Conservation (phyloP, 2,113 vertebrate genomes). For the Mormoops blainvillei region DNA sequence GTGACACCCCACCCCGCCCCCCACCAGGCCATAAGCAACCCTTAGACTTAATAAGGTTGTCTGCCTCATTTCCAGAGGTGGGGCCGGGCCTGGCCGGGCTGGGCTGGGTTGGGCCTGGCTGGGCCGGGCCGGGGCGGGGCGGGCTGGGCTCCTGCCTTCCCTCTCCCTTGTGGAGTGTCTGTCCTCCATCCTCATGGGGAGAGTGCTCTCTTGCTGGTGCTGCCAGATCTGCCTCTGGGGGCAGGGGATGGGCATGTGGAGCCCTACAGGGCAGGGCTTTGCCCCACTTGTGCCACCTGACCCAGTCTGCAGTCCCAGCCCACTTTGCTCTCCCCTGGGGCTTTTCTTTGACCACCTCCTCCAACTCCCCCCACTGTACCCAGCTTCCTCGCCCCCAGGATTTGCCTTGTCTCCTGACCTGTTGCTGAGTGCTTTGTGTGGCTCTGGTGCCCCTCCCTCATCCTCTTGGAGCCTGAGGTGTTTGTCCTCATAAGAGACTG, state of each 20-base stretch:
- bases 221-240: background rate
- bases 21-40: no score
- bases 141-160: no score
- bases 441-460: background rate
- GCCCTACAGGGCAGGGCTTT: background rate
- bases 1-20: no score
- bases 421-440: rapidly evolving
- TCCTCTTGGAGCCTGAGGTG: background rate
- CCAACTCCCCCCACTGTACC: background rate
- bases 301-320: rapidly evolving
- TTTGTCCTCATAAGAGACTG: background rate
- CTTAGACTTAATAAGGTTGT: background rate
- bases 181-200: rapidly evolving
- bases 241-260: rapidly evolving
- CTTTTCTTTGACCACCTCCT: background rate
- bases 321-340: background rate
- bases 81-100: no score
- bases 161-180: rapidly evolving
- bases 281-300: background rate
- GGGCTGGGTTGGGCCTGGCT: no score
- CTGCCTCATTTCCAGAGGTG: rapidly evolving
- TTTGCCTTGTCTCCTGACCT: background rate
- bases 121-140: no score
- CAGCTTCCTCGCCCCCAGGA: rapidly evolving
- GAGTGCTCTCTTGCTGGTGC: background rate